Evolutionary conservation across 2,888 invertebrate species (phyloP).

Genomic region (Onthophagus sagittarius): DNA sequence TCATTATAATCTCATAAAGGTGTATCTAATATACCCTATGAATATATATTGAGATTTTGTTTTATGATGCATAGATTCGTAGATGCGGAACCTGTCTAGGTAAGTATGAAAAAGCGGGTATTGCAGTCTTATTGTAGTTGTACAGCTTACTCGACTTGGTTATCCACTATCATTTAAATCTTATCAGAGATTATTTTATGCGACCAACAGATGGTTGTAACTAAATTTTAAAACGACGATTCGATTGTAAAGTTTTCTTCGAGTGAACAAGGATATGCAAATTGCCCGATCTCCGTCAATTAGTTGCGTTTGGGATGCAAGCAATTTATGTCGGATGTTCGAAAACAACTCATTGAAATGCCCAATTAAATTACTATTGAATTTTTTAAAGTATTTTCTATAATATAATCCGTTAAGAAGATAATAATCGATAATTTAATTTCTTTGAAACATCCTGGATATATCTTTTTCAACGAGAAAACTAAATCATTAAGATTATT

Average conservation of each 20-base stretch:
- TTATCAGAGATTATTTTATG: not conserved
- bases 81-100: not conserved
- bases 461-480: not conserved
- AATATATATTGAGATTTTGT: conserved; percentile 13
- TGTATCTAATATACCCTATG: conserved; percentile 12
- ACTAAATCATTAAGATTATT: not conserved
- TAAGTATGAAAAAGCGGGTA: not conserved
- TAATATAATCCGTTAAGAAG: not conserved
- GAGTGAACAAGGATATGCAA: not conserved
- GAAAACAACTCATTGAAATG: not conserved
- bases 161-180: not conserved
- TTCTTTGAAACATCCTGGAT: not conserved
- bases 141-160: not conserved
- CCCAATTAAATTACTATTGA: not conserved
- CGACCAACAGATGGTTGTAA: not conserved
- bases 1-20: conserved; percentile 12
- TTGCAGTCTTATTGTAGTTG: not conserved
- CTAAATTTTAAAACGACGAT: not conserved
- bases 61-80: not conserved
- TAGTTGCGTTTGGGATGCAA: not conserved
- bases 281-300: not conserved
- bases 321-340: not conserved
- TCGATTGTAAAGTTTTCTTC: not conserved
- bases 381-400: not conserved
- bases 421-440: not conserved